Percentiles rank a stretch among this genome's conserved stretches.
phyloP scores from a whole-genome alignment of 92 coral and sea anemone genomes.

The Nematostella vectensis region DNA sequence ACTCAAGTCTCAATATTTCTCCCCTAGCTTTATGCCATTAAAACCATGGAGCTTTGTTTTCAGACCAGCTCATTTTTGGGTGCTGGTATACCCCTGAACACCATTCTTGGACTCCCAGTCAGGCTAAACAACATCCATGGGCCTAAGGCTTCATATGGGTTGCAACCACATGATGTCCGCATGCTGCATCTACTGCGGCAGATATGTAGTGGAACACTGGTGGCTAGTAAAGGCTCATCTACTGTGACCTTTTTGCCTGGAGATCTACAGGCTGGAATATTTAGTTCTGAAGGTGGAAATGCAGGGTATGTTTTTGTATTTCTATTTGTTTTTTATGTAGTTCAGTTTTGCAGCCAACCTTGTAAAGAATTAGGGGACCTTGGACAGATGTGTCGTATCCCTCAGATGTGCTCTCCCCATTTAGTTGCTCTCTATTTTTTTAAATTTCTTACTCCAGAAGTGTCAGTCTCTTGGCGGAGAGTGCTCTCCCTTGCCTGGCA shows the following conservation, averaged over 20 bases:
- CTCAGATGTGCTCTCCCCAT: background rate
- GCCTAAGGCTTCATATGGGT: constrained; percentile 40
- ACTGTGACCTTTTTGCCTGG: constrained; percentile 83
- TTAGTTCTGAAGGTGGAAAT: constrained; percentile 72
- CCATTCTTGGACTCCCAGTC: constrained; percentile 58
- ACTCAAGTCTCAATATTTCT: too few relatives aligned
- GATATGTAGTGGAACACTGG: constrained; percentile 88
- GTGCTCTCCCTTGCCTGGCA: constrained; percentile 70
- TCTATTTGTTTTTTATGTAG: background rate
- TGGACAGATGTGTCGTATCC: background rate
- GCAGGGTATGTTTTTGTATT: constrained; percentile 58
- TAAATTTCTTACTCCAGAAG: constrained; percentile 33
- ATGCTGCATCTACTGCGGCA: constrained; percentile 77
- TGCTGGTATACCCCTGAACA: constrained; percentile 51
- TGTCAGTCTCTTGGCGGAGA: constrained; percentile 53
- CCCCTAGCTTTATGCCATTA: too few relatives aligned
- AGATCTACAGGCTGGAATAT: constrained; percentile 74
- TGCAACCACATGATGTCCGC: constrained; percentile 79
- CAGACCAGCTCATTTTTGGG: constrained; percentile 49
- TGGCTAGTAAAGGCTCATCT: constrained; percentile 72
- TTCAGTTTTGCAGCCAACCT: too few relatives aligned
- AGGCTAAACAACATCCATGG: constrained; percentile 52
- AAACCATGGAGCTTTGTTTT: too few relatives aligned
- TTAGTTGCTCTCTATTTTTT: background rate
- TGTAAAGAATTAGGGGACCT: background rate